These are phyloP conservation scores for Eupithecia tripunctaria DNA, from an alignment of 2,888 invertebrate species.

Conservation along the genomic window DNA sequence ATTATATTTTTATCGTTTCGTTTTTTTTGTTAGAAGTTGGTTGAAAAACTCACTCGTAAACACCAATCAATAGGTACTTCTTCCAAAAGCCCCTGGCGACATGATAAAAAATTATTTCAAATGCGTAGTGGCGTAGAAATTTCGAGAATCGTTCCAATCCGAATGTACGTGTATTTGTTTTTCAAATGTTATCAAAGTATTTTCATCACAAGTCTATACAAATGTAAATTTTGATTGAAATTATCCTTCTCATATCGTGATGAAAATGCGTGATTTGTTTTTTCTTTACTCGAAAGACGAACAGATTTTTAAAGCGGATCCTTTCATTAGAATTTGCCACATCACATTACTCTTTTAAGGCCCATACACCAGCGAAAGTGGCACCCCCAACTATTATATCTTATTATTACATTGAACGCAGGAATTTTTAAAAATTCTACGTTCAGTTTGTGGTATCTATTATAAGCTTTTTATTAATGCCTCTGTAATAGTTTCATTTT, in stretches of 20 bases:
- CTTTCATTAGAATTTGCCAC: no score
- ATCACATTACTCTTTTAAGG: no score
- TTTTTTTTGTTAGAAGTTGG: no score
- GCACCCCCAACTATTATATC: no score
- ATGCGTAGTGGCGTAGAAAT: neutral
- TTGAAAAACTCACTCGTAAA: neutral
- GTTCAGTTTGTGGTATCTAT: no score
- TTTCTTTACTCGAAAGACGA: neutral
- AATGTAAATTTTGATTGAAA: constrained; percentile 34
- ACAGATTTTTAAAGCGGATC: no score
- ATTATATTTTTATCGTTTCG: no score
- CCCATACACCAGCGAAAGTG: no score
- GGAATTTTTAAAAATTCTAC: no score
- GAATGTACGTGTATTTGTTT: constrained; percentile 13
- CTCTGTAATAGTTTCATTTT: no score
- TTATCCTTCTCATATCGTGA: constrained; percentile 18
- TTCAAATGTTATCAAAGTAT: constrained; percentile 14
- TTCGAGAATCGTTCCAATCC: constrained; percentile 10
- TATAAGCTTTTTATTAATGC: no score
- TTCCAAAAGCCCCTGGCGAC: neutral
- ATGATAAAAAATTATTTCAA: constrained; percentile 3
- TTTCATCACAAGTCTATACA: constrained; percentile 17
- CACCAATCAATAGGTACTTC: neutral
- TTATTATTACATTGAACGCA: no score
- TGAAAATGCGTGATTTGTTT: constrained; percentile 16